phyloP scores from a whole-genome alignment of 1,140 invertebrate species.

The Camponotus pennsylvanicus region DNA sequence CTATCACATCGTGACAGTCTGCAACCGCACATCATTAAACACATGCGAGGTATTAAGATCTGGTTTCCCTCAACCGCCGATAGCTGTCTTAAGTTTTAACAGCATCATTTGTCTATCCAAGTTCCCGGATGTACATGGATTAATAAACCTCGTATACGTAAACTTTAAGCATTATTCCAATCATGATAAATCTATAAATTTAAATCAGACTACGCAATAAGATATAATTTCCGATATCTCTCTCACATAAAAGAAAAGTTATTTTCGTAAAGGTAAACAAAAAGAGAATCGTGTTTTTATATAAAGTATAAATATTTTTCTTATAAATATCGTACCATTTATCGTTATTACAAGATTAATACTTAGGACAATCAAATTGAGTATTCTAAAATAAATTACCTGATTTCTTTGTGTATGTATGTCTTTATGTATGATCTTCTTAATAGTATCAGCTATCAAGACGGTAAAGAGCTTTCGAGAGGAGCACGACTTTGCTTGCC shows the following conservation, averaged over 20 bases:
- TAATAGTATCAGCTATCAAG: conserved; percentile 62
- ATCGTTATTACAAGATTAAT: neutral
- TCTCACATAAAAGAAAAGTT: no score
- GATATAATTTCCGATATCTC: no score
- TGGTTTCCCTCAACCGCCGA: conserved; percentile 49
- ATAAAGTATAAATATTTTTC: neutral
- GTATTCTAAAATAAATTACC: conserved; percentile 7
- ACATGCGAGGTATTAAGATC: conserved; percentile 55
- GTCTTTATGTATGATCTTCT: conserved; percentile 21
- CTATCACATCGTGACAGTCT: conserved; percentile 49
- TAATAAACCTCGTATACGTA: conserved; percentile 40
- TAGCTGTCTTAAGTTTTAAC: conserved; percentile 48
- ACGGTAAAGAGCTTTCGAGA: conserved; percentile 59
- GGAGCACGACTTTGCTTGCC: conserved; percentile 58
- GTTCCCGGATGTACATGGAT: conserved; percentile 23
- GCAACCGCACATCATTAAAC: conserved; percentile 57
- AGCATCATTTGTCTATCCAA: conserved; percentile 48
- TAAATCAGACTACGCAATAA: neutral
- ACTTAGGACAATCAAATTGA: conserved; percentile 1
- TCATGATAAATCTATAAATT: conserved; percentile 14
- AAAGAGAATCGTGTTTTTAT: no score
- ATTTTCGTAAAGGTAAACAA: no score
- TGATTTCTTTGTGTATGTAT: conserved; percentile 15
- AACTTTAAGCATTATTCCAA: conserved; percentile 11
- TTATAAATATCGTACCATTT: neutral